Percentiles rank a stretch among this genome's conserved stretches.
Conservation (phyloP, 2,888 invertebrate genomes). For the Orthosia cruda region DNA sequence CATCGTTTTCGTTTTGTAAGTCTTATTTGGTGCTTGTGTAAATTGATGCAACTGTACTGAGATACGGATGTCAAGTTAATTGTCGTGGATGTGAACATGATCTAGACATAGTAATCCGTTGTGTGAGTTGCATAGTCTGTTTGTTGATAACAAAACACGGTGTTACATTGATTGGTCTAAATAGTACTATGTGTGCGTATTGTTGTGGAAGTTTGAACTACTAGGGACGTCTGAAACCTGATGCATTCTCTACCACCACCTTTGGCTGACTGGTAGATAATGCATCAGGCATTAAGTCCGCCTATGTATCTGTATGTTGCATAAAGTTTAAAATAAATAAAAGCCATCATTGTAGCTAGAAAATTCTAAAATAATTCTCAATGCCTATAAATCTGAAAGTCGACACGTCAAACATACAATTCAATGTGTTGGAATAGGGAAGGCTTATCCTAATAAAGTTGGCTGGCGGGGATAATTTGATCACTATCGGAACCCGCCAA, state of each 20-base stretch:
- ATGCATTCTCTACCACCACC: too few relatives aligned
- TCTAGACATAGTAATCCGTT: slow-evolving; percentile 27
- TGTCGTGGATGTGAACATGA: slow-evolving; percentile 50
- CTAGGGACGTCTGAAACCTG: too few relatives aligned
- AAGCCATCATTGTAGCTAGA: not conserved
- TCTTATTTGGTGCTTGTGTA: slow-evolving; percentile 50
- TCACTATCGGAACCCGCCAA: slow-evolving; percentile 49
- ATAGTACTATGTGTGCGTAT: not conserved
- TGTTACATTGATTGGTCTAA: slow-evolving; percentile 11
- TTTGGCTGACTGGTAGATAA: too few relatives aligned
- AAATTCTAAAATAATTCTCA: not conserved
- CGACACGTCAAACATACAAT: slow-evolving; percentile 37
- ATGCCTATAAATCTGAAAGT: slow-evolving; percentile 25
- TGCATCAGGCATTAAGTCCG: too few relatives aligned
- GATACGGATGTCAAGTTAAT: slow-evolving; percentile 52
- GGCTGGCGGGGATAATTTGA: slow-evolving; percentile 54
- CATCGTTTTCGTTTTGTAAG: slow-evolving; percentile 63
- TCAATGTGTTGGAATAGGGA: slow-evolving; percentile 48
- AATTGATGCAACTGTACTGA: slow-evolving; percentile 63
- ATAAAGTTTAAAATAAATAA: too few relatives aligned
- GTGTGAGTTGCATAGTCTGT: not conserved
- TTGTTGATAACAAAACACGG: slow-evolving; percentile 20
- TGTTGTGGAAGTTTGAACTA: not conserved
- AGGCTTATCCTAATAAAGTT: slow-evolving; percentile 50
- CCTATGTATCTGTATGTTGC: too few relatives aligned